Conservation (phyloP, 2,113 vertebrate genomes). For the Passer montanus region DNA sequence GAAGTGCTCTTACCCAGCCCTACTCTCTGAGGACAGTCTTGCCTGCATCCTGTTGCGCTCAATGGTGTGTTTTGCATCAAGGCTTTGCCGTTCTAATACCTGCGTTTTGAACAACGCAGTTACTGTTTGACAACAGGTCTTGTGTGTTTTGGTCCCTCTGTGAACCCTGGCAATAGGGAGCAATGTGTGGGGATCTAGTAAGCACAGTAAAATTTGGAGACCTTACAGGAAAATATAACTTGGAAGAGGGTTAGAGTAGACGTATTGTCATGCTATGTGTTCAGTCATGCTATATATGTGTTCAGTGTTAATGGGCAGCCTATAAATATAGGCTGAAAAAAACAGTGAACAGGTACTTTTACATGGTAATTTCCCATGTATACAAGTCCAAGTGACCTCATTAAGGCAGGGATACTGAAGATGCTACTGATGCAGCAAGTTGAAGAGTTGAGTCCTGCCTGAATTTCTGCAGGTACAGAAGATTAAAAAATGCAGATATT, state of each 20-base stretch:
- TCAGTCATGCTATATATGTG: no score
- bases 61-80: fast-evolving
- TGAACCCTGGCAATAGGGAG: fast-evolving
- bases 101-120: fast-evolving
- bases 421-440: neutral
- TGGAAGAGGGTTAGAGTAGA: neutral
- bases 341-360: neutral
- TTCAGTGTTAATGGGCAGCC: neutral
- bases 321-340: no score
- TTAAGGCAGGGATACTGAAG: neutral
- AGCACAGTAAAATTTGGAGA: neutral
- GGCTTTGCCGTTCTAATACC: neutral
- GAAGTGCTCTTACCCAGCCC: fast-evolving
- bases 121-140: neutral
- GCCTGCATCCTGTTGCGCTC: fast-evolving
- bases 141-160: fast-evolving
- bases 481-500: neutral
- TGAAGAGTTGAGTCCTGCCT: neutral
- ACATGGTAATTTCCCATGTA: neutral
- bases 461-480: neutral
- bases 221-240: neutral
- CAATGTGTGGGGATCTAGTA: fast-evolving
- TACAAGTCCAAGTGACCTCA: neutral
- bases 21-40: fast-evolving
- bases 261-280: fast-evolving